Percentiles rank a stretch among this genome's conserved stretches.
Conservation (phyloP, 2,113 vertebrate species). For the Hipposideros armiger region DNA sequence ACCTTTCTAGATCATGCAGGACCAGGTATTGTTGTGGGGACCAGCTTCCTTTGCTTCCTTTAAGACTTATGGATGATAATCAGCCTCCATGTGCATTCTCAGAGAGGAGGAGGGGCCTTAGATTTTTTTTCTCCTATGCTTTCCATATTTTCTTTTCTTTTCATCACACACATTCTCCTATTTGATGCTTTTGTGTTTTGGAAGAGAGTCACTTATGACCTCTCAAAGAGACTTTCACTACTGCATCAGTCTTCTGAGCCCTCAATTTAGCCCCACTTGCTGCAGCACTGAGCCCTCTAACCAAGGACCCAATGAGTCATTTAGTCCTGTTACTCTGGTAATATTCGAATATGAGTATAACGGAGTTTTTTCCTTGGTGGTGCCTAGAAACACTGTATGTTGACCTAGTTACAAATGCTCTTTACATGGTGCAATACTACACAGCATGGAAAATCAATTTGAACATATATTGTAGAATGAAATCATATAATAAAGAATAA, state of each 20-base stretch:
- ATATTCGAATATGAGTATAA: conserved; percentile 52
- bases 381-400: conserved; percentile 58
- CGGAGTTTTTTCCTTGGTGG: conserved; percentile 4
- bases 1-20: neutral
- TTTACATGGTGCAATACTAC: neutral
- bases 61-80: neutral
- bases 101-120: neutral
- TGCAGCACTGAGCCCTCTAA: neutral
- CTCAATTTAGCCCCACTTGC: neutral
- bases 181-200: neutral
- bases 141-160: neutral
- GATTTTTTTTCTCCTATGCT: neutral
- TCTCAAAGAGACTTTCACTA: conserved; percentile 16
- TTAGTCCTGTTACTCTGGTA: conserved; percentile 39
- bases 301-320: conserved; percentile 46
- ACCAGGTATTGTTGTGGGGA: neutral
- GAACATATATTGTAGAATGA: neutral
- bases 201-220: neutral
- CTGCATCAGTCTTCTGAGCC: neutral
- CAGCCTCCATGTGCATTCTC: neutral
- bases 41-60: neutral
- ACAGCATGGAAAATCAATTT: neutral
- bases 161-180: neutral
- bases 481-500: neutral
- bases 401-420: conserved; percentile 43